Evolutionary conservation across 2,888 invertebrate genomes (phyloP).

Genomic region (Brachynemurus nebulosus): DNA sequence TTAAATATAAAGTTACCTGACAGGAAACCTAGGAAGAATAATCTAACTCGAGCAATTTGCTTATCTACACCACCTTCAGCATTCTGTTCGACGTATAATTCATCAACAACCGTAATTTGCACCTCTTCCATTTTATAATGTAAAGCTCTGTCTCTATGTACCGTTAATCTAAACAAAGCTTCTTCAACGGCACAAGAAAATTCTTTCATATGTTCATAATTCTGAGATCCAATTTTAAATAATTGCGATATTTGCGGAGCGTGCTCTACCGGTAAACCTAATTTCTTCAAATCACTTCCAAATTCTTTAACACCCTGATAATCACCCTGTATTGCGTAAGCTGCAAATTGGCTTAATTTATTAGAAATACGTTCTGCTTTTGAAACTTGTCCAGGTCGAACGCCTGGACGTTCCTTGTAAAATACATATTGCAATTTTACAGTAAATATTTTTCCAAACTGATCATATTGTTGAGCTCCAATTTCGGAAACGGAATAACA

Average conservation of each 20-base stretch:
- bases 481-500: conserved; percentile 93
- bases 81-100: conserved; percentile 79
- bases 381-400: conserved; percentile 85
- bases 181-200: conserved; percentile 89
- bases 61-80: conserved; percentile 68
- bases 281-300: conserved; percentile 81
- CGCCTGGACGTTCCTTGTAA: conserved; percentile 95
- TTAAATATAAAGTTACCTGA: too few relatives aligned
- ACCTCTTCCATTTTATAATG: conserved; percentile 95
- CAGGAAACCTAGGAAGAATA: conserved; percentile 93
- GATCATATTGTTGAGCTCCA: conserved; percentile 94
- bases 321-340: conserved; percentile 86
- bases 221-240: conserved; percentile 86
- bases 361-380: conserved; percentile 86
- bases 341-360: conserved; percentile 84
- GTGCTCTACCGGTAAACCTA: conserved; percentile 92
- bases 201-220: conserved; percentile 78
- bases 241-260: conserved; percentile 93
- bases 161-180: conserved; percentile 70
- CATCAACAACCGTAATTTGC: conserved; percentile 86
- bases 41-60: conserved; percentile 86
- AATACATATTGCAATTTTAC: conserved; percentile 93
- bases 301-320: conserved; percentile 89
- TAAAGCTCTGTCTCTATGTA: conserved; percentile 76
- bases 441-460: conserved; percentile 98